These are phyloP conservation scores for Toxostoma redivivum DNA, from an alignment of 2,113 vertebrate genomes.

Conservation along the genomic window DNA sequence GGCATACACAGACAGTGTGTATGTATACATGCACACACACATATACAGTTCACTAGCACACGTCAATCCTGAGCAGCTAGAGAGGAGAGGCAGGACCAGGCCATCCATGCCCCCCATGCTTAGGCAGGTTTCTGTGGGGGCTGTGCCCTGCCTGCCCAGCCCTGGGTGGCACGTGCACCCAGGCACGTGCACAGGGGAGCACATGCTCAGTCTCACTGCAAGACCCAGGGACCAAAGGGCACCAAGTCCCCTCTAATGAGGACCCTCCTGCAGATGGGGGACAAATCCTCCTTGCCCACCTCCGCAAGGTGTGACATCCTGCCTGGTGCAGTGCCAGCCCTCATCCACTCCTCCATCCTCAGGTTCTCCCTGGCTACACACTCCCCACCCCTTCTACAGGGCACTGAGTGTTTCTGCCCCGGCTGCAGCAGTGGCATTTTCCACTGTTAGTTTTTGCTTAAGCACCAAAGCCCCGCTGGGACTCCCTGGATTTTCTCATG, in stretches of 20 bases:
- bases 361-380: background rate
- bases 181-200: background rate
- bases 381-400: background rate
- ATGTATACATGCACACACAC: no score
- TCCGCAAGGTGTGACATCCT: background rate
- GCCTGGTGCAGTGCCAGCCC: background rate
- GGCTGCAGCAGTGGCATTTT: background rate
- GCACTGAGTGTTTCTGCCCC: background rate
- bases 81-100: background rate
- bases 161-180: background rate
- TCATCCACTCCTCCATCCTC: background rate
- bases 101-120: fast-evolving
- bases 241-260: background rate
- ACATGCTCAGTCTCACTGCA: fast-evolving
- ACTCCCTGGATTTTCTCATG: background rate
- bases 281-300: background rate
- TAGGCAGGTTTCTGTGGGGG: background rate
- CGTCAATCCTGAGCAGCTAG: background rate
- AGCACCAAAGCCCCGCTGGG: background rate
- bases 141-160: background rate
- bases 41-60: background rate
- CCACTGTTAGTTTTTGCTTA: background rate
- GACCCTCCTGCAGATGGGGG: background rate
- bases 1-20: background rate
- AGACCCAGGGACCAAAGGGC: background rate